Evolutionary conservation across 1,140 invertebrate species (phyloP), one percentile per base, ranked within the genome.

Genomic region (Atta cephalotes): DNA sequence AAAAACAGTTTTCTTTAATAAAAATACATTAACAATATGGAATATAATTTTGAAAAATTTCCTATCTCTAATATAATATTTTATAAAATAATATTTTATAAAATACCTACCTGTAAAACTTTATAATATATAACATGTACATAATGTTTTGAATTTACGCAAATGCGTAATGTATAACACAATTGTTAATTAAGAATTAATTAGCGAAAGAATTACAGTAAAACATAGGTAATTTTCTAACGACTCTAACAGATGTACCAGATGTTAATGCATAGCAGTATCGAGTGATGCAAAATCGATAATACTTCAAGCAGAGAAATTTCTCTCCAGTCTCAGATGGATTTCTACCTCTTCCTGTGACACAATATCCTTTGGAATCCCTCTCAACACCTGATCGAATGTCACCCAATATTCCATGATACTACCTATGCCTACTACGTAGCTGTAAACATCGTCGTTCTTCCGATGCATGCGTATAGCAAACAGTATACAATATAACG

Each of bases 331-430:
- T 89, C 80, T 12, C 35, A 84, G 58, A 35, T 63, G 70, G 7
- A 84, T 84, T 84, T 76, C 18, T 74, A 56, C 14, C 68, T 82
- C 53, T 84, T 84, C 56, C 45, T 21, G 45, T 25, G 80, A 62
- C 68, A 62, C 80, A 74, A 63, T 84, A 74, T 56, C 56, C 80
- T 84, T 25, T 62, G 80, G 70, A 84, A 84, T 84, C 60, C 21
- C 79, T 76, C 74, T 85, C 60, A 66, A 81, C 81, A 63, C 78
- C 68, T 87, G 63, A 91, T 89, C 87, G 80, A 87, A 87, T 81
- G 74, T 49, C 74, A 80, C 51, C 70, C 58, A 49, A 89, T 89
- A 90, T 89, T 80, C 80, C 51, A 39, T 51, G 85, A 45, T 16
- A 62, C 14, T 28, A 56, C 5, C 56, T 79, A 35, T 10, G 56